These are phyloP conservation scores for Mesaphorura yosii DNA, from an alignment of 1,140 invertebrate genomes.

Conservation along the genomic window DNA sequence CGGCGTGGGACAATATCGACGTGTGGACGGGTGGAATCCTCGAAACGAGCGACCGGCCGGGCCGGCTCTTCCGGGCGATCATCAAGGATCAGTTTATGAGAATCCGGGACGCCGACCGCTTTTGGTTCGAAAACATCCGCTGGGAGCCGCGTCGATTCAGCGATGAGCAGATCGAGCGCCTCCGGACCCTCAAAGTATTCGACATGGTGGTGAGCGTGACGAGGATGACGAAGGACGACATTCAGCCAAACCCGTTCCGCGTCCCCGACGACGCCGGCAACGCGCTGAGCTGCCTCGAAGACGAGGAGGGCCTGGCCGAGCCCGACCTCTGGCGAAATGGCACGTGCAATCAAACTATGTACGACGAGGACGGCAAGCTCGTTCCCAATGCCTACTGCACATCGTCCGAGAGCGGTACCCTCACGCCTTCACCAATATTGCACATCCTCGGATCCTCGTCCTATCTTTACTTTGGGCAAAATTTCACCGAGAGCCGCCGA, in stretches of 20 bases:
- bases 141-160: constrained; percentile 45
- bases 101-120: constrained; percentile 45
- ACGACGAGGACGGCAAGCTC: too few species aligned
- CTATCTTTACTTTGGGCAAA: too few species aligned
- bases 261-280: too few species aligned
- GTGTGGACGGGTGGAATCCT: constrained; percentile 55
- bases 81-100: constrained; percentile 45
- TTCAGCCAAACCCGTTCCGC: constrained; percentile 48
- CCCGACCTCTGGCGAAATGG: too few species aligned
- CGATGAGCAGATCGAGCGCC: constrained; percentile 41
- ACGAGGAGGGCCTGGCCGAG: too few species aligned
- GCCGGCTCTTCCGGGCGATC: constrained; percentile 46
- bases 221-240: constrained; percentile 40
- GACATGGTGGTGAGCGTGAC: constrained; percentile 47
- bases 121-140: constrained; percentile 46
- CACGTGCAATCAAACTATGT: too few species aligned
- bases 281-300: too few species aligned
- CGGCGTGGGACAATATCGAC: constrained; percentile 44
- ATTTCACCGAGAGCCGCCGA: too few species aligned
- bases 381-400: too few species aligned
- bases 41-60: constrained; percentile 48
- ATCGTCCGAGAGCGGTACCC: too few species aligned
- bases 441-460: too few species aligned
- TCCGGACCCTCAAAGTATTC: constrained; percentile 43
- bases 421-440: too few species aligned